phyloP scores from a whole-genome alignment of 2,113 vertebrate genomes.

The Nansenia antarctica region DNA sequence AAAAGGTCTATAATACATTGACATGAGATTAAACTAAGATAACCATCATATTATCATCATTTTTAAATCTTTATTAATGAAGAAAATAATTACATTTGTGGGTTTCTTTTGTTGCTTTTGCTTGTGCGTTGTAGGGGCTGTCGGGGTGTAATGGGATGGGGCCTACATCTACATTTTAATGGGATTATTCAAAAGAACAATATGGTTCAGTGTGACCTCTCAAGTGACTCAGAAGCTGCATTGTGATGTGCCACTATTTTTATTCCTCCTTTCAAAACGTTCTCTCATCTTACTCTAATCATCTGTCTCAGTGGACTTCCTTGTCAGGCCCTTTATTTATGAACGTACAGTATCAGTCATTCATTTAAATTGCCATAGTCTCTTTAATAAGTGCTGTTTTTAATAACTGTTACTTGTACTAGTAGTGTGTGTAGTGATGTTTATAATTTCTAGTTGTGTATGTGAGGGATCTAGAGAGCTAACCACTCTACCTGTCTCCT shows the following conservation, averaged over 20 bases:
- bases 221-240: background rate
- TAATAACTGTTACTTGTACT: background rate
- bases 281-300: background rate
- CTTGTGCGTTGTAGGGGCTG: too few species aligned
- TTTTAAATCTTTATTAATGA: background rate
- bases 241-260: slow-evolving; percentile 7
- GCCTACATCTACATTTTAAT: too few species aligned
- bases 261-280: background rate
- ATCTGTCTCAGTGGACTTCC: slow-evolving; percentile 60
- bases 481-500: slow-evolving; percentile 13
- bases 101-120: too few species aligned
- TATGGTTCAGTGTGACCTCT: background rate
- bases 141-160: too few species aligned
- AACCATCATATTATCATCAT: background rate
- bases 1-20: too few species aligned
- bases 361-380: background rate
- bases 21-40: background rate
- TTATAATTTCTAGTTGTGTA: background rate
- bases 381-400: background rate
- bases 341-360: background rate
- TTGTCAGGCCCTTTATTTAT: slow-evolving; percentile 12
- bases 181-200: too few species aligned
- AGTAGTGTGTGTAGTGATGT: too few species aligned
- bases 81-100: too few species aligned
- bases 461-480: background rate